phyloP scores from a whole-genome alignment of 2,888 invertebrate genomes.

The Linnaemya tessellans region DNA sequence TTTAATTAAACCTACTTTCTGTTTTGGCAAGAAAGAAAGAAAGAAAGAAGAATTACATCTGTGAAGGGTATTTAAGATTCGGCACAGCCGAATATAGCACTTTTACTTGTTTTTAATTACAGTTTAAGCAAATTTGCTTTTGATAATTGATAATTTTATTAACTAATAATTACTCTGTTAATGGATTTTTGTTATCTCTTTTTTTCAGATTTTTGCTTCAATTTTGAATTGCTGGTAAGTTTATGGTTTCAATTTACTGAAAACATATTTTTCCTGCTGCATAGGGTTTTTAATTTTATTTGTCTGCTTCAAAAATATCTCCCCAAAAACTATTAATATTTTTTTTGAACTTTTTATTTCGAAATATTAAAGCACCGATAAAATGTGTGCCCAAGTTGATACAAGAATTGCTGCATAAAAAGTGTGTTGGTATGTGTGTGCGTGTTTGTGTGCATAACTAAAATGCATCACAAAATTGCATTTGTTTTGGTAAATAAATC shows the following conservation, averaged over 20 bases:
- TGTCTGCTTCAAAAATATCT: neutral
- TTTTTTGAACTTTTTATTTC: conserved; percentile 19
- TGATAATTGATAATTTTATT: neutral
- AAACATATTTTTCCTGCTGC: neutral
- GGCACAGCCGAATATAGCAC: no score
- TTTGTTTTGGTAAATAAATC: conserved; percentile 75
- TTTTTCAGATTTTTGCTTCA: neutral
- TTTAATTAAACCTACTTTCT: no score
- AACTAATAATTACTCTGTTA: neutral
- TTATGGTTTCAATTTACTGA: neutral
- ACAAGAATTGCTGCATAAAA: neutral
- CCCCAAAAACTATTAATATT: neutral
- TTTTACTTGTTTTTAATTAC: no score
- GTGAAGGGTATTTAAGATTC: no score
- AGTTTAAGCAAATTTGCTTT: no score
- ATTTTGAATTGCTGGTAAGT: conserved; percentile 1
- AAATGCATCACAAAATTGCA: conserved; percentile 74
- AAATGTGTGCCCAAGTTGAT: neutral
- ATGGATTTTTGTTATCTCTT: neutral
- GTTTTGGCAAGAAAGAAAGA: no score
- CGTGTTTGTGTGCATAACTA: conserved; percentile 72
- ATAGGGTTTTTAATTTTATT: neutral
- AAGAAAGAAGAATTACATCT: no score
- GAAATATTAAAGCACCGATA: conserved; percentile 32
- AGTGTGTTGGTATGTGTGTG: neutral